phyloP scores from a whole-genome alignment of 2,888 invertebrate species.

The Meandrusa payeni region DNA sequence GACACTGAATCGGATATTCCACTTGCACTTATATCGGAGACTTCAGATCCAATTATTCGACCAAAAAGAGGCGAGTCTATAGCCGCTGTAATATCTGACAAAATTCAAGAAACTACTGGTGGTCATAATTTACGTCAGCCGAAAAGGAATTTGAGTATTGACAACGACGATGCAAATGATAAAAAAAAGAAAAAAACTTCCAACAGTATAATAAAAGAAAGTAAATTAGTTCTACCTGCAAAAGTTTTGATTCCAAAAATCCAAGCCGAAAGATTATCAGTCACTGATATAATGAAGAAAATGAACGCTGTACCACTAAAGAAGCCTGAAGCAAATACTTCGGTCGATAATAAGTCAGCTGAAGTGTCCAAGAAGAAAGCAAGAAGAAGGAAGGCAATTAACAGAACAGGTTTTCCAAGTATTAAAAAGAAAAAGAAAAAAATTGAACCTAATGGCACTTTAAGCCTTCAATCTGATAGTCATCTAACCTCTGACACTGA shows the following conservation, averaged over 20 bases:
- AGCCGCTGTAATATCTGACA: conserved; percentile 72
- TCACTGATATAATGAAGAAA: conserved; percentile 53
- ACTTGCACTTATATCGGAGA: conserved; percentile 63
- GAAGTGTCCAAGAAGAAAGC: conserved; percentile 67
- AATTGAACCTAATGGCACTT: conserved; percentile 45
- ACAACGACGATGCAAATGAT: conserved; percentile 59
- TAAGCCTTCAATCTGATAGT: conserved; percentile 52
- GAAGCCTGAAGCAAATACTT: conserved; percentile 45
- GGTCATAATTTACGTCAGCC: conserved; percentile 71
- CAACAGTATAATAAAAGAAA: conserved; percentile 66
- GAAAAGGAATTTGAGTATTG: conserved; percentile 63
- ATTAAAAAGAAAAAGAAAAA: conserved; percentile 91
- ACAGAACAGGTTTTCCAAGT: conserved; percentile 93
- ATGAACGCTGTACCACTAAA: conserved; percentile 40
- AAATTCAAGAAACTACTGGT: conserved; percentile 66
- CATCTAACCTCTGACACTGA: conserved; percentile 68
- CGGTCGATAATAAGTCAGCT: conserved; percentile 45
- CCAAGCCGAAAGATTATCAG: conserved; percentile 57
- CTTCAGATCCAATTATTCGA: conserved; percentile 60
- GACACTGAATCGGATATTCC: conserved; percentile 71
- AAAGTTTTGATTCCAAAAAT: conserved; percentile 65
- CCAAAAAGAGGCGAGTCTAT: conserved; percentile 72
- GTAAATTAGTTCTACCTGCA: conserved; percentile 66
- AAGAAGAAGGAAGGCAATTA: conserved; percentile 88
- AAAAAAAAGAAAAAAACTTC: conserved; percentile 69